Evolutionary conservation across 2,888 invertebrate genomes (phyloP), one percentile per base, ranked within the genome.

Genomic region (Drosophila ezoana): DNA sequence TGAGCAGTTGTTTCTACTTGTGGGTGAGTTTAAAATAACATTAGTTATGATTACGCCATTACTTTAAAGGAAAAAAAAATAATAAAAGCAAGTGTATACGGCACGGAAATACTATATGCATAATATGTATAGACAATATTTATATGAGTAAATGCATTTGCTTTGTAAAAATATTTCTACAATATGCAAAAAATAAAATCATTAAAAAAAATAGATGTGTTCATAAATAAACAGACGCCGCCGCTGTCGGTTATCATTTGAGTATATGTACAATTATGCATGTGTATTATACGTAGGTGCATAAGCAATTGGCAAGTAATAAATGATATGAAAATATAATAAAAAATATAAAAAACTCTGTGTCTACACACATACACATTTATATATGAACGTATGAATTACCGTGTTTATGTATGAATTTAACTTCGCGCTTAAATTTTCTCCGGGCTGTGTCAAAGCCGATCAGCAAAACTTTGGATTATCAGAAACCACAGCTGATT

Each of bases 211-310:
- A 77, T 79, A 73, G 49, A 72, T 72, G 66, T 41, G 68, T 56
- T 56, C 67, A 76, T 82, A 82, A 82, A 81, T 82, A 72, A 87
- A 54, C 57, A 67, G 59, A 45, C 28, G 43, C 43, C 35, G 54
- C 28, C 35, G 51, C 53, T 38, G 72, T 65, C 56, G 72, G 86
- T 87, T 87, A 87, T 82, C 87, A 82, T 70, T 56, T 60, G 60
- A 63, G 49, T 62, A 44, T 78, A 69, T 48, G 53, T 51, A 48
- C 13, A 20, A 18, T 18, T 33, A 33, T 35, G 41, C 4, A 35
- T 44, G n/a, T 37, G 23, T 40, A 40, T 37, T 32, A 23, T 38
- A 16, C 23, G 3, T 23, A 28, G 23, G 52, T 54, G 33, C 45
- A 60, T 63, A 43, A 13, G 20, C 20, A 57, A 54, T 63, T 69